Evolutionary conservation across 2,113 vertebrate genomes (phyloP).

Genomic region (Silurus glanis): DNA sequence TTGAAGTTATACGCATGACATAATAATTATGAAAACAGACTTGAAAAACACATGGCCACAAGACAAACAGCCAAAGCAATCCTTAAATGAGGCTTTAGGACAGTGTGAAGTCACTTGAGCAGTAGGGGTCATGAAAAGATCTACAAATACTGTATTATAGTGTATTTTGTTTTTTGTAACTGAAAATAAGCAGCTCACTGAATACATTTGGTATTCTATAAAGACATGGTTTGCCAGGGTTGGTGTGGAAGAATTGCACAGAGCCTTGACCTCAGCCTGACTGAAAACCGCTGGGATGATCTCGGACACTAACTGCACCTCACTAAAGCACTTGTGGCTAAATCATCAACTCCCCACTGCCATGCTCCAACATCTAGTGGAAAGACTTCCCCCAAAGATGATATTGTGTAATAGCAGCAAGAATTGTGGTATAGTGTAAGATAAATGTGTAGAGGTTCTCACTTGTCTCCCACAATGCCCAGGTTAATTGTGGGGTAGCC

Average conservation of each 20-base stretch:
- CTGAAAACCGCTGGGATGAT: background rate
- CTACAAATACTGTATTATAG: background rate
- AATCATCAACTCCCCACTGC: background rate
- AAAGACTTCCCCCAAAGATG: background rate
- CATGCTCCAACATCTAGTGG: background rate
- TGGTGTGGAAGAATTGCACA: background rate
- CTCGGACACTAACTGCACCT: background rate
- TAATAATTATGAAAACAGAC: background rate
- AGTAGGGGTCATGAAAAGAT: background rate
- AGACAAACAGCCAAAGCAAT: background rate
- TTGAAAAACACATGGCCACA: background rate
- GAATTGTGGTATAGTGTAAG: background rate
- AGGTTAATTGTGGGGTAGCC: slow-evolving; percentile 98
- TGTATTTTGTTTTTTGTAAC: background rate
- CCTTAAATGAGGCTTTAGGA: background rate
- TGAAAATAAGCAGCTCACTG: background rate
- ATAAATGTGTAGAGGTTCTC: slow-evolving; percentile 50
- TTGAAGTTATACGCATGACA: background rate
- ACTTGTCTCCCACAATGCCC: slow-evolving; percentile 99
- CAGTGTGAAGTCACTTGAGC: background rate
- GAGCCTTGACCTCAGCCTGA: background rate
- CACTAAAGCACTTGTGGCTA: background rate
- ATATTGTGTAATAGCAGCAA: background rate
- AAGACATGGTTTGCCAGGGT: background rate
- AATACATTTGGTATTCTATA: background rate